Evolutionary conservation across 2,797 vertebrate species (phyloP).

Genomic region (Bovichtus variegatus): DNA sequence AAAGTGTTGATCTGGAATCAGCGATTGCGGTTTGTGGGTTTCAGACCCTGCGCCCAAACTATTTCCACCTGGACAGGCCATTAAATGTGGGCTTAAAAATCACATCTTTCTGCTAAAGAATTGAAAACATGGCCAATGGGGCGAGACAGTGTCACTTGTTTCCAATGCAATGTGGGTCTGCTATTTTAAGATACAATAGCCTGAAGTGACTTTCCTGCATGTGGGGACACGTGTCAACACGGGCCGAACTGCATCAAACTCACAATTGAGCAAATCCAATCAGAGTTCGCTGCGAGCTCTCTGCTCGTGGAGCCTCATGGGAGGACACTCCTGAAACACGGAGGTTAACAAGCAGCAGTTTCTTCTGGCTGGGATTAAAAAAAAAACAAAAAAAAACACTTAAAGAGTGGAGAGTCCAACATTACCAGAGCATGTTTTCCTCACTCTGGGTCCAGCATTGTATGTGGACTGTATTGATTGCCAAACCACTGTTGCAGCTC

Average conservation of each 20-base stretch:
- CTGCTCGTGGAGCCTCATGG: conserved; percentile 46
- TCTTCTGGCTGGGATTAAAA: conserved; percentile 3
- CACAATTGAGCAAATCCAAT: conserved; percentile 64
- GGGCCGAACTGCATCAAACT: conserved; percentile 26
- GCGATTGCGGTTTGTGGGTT: neutral
- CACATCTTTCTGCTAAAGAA: neutral
- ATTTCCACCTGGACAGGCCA: neutral
- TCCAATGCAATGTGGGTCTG: conserved; percentile 54
- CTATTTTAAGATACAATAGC: conserved; percentile 66
- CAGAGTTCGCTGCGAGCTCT: conserved; percentile 49
- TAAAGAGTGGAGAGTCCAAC: neutral
- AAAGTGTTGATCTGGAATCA: conserved; percentile 44
- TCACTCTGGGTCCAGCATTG: neutral
- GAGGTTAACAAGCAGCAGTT: conserved; percentile 63
- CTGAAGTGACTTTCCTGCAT: conserved; percentile 48
- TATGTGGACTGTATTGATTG: conserved; percentile 22
- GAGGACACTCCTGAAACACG: conserved; percentile 33
- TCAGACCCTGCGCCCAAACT: neutral
- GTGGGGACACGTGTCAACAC: conserved; percentile 44
- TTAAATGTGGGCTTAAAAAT: neutral
- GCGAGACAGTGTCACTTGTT: conserved; percentile 5
- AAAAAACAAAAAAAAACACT: conserved; percentile 9
- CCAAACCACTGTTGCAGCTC: conserved; percentile 32
- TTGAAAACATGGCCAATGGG: conserved; percentile 9
- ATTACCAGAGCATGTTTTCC: neutral